Evolutionary conservation across 2,113 vertebrate genomes (phyloP), one percentile per base, ranked within the genome.

Genomic region (Aldabrachelys gigantea): DNA sequence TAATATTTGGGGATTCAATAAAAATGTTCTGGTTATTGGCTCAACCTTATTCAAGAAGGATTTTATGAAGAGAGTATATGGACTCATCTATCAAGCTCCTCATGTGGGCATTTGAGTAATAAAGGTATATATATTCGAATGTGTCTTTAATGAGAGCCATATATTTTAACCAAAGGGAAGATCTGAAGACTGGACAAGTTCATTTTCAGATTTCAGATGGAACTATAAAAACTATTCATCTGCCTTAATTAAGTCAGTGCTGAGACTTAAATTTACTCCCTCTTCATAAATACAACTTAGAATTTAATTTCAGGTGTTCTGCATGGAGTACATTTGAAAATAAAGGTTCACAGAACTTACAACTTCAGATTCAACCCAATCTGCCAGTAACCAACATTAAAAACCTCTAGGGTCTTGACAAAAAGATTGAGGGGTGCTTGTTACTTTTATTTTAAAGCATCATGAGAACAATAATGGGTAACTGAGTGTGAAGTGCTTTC

Each of bases 101-200:
- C 89, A 89, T 92, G 81, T 95, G 90, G 91, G 93, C 94, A 85
- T 97, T 91, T 80, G 90, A 93, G 96, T 97, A 97, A 98, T 98
- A 98, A 98, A 98, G 85, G 97, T 91, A 85, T 96, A 98, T 97
- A 89, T 56, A 93, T 96, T 94, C 95, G 93, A 97, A 97, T 98
- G 94, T 97, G 80, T 96, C 96, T 98, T 98, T 97, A 98, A 97
- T 97, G 97, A 97, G 91, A 94, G 80, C 80, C 87, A 96, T 98
- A 98, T 97, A 97, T 98, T 98, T 87, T 97, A 94, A 94, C 80
- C 59, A 86, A 96, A 86, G 44, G 93, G 85, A 96, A 93, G 62
- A 85, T 79, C 90, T 76, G 93, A 89, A 95, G 89, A 96, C 72
- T 25, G 88, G 92, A 96, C 80, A 97, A 95, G 93, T 97, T 98